phyloP scores from a whole-genome alignment of 2,797 vertebrate genomes.

The Diglossa cyanea region DNA sequence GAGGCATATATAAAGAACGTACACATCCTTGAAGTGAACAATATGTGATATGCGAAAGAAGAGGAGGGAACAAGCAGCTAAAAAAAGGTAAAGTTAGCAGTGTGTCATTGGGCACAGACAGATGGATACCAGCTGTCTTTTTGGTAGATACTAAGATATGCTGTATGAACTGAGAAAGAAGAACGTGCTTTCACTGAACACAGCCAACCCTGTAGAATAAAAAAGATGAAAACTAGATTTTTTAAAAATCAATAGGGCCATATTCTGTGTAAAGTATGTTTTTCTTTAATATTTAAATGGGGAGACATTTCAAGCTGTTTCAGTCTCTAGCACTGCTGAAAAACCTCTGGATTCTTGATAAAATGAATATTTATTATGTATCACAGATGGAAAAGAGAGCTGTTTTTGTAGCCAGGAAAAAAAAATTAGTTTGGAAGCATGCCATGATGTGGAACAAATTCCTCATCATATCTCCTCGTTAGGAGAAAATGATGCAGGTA shows the following conservation, averaged over 20 bases:
- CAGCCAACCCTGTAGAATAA: not conserved
- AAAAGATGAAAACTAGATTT: not conserved
- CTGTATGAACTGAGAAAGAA: not conserved
- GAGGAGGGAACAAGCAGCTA: slow-evolving; percentile 3
- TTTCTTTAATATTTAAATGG: not conserved
- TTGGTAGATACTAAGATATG: not conserved
- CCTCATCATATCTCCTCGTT: not conserved
- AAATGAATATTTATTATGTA: not conserved
- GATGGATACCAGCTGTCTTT: slow-evolving; percentile 39
- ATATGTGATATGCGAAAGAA: not conserved
- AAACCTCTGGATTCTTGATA: not conserved
- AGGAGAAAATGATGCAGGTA: not conserved
- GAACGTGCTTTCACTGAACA: not conserved
- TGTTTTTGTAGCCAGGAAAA: not conserved
- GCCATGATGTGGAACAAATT: not conserved
- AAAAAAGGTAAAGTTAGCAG: not conserved
- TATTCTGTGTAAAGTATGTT: not conserved
- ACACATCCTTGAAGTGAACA: slow-evolving; percentile 9
- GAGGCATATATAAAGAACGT: slow-evolving; percentile 10
- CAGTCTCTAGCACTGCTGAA: not conserved
- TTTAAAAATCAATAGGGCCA: not conserved
- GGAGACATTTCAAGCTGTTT: not conserved
- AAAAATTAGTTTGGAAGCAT: not conserved
- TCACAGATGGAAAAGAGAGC: not conserved
- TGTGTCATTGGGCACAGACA: not conserved